Evolutionary conservation across 2,888 invertebrate species (phyloP), one percentile per base, ranked within the genome.

Genomic region (Ecliptopera silaceata): DNA sequence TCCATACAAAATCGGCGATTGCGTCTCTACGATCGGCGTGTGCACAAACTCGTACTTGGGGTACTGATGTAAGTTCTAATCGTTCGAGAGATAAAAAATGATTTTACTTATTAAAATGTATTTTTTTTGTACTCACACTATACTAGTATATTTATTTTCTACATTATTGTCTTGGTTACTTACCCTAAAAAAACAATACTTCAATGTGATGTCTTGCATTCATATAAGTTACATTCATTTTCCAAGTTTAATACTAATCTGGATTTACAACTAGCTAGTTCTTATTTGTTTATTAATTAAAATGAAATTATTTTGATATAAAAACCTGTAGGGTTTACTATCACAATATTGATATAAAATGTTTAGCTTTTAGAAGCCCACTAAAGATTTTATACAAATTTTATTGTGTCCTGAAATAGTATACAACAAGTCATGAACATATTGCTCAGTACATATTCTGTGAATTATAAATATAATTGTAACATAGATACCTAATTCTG

Each of bases 311-410:
- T 34, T 43, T 5, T 17, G 17, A 31, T 51, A 44, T 44, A 31
- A 31, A 48, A 39, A 32, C 42, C 31, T 52, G 42, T 12, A 17
- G 26, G 22, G 29, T 41, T 20, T 18, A 44, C 17, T 58, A 54
- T 54, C 58, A 58, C 58, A 54, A 53, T 41, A 20, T 44, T 58
- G 34, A n/a, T 32, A 48, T 48, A 56, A 56, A 56, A 50, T 50
- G 41, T 34, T 18, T 43, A 8, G 10, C n/a, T 11, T 31, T 31
- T 31, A 31, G 22, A 22, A 22, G 4, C 22, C 26, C 26, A 26
- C 6, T 8, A 6, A 26, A 20, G 20, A 4, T 20, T 26, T 8
- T 26, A 34, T 34, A 34, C 4, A n/a, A 34, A 34, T 12, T 34
- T 12, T 34, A 5, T 32, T 12, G 34, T 13, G n/a, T 1, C 10